phyloP scores from a whole-genome alignment of 2,888 invertebrate genomes.

The Cephonodes hylas region DNA sequence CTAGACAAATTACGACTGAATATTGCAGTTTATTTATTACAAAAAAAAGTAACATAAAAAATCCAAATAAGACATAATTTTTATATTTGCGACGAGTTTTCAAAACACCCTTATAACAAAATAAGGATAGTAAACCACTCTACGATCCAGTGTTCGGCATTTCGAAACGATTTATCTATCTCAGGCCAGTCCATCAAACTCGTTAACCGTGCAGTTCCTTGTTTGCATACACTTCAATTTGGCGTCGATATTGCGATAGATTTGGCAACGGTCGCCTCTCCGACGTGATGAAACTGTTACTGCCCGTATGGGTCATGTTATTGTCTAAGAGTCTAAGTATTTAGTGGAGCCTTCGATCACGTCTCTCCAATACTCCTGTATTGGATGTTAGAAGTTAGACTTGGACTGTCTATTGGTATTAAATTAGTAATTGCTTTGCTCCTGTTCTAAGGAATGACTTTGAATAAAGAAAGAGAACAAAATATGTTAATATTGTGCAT shows the following conservation, averaged over 20 bases:
- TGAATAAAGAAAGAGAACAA: background rate
- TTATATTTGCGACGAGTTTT: too few relatives aligned
- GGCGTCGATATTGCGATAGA: conserved; percentile 41
- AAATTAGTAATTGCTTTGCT: background rate
- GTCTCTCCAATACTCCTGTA: background rate
- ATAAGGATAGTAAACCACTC: too few relatives aligned
- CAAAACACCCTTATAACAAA: background rate
- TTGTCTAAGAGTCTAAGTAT: background rate
- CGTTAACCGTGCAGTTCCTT: conserved; percentile 41
- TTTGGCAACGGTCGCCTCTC: conserved; percentile 34
- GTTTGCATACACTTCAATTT: conserved; percentile 46
- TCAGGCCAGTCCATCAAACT: background rate
- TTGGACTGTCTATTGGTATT: background rate
- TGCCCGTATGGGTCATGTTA: background rate
- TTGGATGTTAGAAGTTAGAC: too few relatives aligned
- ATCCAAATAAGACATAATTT: too few relatives aligned
- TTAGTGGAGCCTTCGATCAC: background rate
- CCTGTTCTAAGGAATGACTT: background rate
- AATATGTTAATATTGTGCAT: too few relatives aligned
- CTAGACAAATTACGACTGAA: too few relatives aligned
- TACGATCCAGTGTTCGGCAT: background rate
- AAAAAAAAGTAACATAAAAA: too few relatives aligned
- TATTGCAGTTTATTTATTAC: too few relatives aligned
- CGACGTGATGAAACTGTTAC: conserved; percentile 10
- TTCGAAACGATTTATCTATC: background rate